Conservation (phyloP, 1,140 invertebrate species). For the Temnothorax longispinosus region DNA sequence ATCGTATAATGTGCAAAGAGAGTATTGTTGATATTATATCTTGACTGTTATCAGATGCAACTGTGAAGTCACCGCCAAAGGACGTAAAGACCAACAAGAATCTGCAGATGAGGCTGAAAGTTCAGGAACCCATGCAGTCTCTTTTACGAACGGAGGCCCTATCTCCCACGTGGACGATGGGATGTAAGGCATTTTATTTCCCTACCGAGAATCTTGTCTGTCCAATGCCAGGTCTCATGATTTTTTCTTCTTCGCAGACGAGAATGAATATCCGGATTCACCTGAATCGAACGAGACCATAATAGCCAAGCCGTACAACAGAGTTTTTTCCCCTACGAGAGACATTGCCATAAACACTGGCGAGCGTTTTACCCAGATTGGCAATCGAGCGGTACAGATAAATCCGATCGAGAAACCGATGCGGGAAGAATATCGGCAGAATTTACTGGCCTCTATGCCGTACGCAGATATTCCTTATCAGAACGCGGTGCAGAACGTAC, state of each 20-base stretch:
- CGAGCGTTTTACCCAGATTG: slow-evolving; percentile 64
- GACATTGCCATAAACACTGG: slow-evolving; percentile 74
- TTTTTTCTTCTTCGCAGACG: slow-evolving; percentile 74
- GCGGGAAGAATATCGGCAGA: slow-evolving; percentile 49
- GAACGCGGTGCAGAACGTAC: slow-evolving; percentile 84
- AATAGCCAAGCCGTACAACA: slow-evolving; percentile 79
- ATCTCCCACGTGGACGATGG: slow-evolving; percentile 80
- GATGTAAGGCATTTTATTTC: slow-evolving; percentile 72
- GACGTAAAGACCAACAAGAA: slow-evolving; percentile 84
- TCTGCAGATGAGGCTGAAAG: slow-evolving; percentile 81
- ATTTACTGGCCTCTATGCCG: slow-evolving; percentile 23
- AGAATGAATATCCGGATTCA: slow-evolving; percentile 84
- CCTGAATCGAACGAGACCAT: slow-evolving; percentile 85
- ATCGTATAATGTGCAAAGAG: too few relatives aligned
- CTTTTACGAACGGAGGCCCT: slow-evolving; percentile 80
- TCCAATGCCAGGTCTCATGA: background rate
- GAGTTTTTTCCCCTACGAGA: slow-evolving; percentile 82
- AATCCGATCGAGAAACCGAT: slow-evolving; percentile 63
- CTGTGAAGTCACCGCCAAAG: slow-evolving; percentile 82
- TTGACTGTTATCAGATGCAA: slow-evolving; percentile 75
- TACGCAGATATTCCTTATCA: slow-evolving; percentile 80
- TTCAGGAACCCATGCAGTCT: slow-evolving; percentile 79
- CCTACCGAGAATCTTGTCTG: background rate
- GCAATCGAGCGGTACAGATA: slow-evolving; percentile 63
- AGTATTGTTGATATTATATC: background rate